Conservation (phyloP, 64 coral and sea anemone species). For the Catalaphyllia jardinei region DNA sequence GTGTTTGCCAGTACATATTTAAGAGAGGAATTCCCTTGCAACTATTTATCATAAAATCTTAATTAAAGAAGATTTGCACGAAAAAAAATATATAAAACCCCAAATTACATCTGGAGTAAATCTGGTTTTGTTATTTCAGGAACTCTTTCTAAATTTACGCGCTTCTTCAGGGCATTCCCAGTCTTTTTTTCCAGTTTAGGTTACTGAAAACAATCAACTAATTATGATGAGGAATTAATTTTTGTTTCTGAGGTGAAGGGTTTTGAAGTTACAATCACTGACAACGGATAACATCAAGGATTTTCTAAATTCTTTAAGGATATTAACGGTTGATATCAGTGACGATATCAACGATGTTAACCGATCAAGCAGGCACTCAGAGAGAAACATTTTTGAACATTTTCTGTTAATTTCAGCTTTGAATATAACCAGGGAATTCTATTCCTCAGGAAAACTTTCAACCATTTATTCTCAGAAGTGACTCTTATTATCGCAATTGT, state of each 20-base stretch:
- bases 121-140: neutral
- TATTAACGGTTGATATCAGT: neutral
- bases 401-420: neutral
- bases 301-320: neutral
- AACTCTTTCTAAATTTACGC: neutral
- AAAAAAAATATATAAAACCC: neutral
- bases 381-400: neutral
- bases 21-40: neutral
- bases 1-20: neutral
- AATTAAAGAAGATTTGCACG: slow-evolving; percentile 24
- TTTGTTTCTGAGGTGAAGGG: too few species aligned
- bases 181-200: too few species aligned
- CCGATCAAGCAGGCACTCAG: neutral
- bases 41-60: slow-evolving; percentile 21
- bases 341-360: neutral
- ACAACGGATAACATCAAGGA: neutral
- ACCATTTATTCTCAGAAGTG: neutral
- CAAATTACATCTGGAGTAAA: neutral
- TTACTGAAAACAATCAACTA: too few species aligned
- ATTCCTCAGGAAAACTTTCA: neutral
- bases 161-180: too few species aligned
- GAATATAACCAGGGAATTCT: neutral
- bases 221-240: too few species aligned
- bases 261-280: too few species aligned
- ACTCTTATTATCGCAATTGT: neutral